Conservation (phyloP, 1,140 invertebrate species). For the Drosophila sucinea region DNA sequence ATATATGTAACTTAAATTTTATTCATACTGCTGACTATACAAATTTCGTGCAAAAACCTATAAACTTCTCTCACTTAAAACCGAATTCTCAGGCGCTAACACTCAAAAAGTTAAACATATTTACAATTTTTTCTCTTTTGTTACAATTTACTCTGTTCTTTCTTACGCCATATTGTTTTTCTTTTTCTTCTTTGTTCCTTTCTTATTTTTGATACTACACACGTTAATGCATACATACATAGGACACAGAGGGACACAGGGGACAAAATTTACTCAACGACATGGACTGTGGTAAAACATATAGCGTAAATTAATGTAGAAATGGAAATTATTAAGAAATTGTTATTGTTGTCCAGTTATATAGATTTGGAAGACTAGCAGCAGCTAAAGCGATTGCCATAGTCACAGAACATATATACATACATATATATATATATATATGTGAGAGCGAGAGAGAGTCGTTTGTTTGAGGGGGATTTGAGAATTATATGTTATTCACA, state of each 20-base stretch:
- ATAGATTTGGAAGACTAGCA: slow-evolving; percentile 39
- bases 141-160: slow-evolving; percentile 2
- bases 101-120: slow-evolving; percentile 8
- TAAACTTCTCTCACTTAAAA: not conserved
- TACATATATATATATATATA: slow-evolving; percentile 33
- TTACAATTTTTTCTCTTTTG: slow-evolving; percentile 1
- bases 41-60: slow-evolving; percentile 10
- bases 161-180: not conserved
- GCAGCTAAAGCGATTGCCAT: slow-evolving; percentile 26
- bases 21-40: slow-evolving; percentile 12
- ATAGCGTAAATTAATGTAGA: not conserved
- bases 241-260: not conserved
- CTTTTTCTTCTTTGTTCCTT: not conserved
- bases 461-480: slow-evolving; percentile 17
- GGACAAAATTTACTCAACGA: not conserved
- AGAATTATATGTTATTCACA: slow-evolving; percentile 11
- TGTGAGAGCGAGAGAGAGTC: slow-evolving; percentile 29
- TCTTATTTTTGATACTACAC: not conserved
- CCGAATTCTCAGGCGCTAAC: slow-evolving; percentile 1
- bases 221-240: not conserved
- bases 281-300: not conserved
- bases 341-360: slow-evolving; percentile 12
- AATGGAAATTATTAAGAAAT: not conserved
- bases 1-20: not conserved
- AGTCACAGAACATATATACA: not conserved